Base-by-base conservation (phyloP, 2,888 invertebrate species). In the Pammene fasciana region DNA sequence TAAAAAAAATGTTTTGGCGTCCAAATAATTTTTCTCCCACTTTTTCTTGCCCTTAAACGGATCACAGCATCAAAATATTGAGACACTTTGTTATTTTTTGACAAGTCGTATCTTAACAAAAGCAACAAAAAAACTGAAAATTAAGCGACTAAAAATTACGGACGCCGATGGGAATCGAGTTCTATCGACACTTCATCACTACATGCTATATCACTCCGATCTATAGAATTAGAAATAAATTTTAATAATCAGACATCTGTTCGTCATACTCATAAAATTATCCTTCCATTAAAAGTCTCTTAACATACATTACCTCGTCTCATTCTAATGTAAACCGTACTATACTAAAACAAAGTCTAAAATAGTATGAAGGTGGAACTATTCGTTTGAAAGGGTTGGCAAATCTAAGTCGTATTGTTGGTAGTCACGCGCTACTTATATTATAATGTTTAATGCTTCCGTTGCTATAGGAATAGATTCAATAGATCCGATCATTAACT, bases 321-420 rank as follows among this genome's bases (percentile, higher is more conserved):
- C 70, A 73, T 61, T 36, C 68, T 11, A 80, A 74, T 75, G 57
- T 74, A 59, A 73, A 78, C 83, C 75, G 67, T 82, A 84, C 73
- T 3, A 0, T 5, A 7, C 16, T 0, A 0, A 0, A 0, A 34
- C 82, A 86, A 75, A 79, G 83, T 78, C 73, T 68, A 73, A 71
- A 75, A 57, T 80, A 52, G 71, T 11, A 43, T 41, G 72, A 71
- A 48, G 14, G 46, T 67, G 68, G 9, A 48, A 70, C 80, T 84
- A 87, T 89, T 90, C 90, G 90, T 89, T 90, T 90, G 85, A 92
- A 92, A 91, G 92, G 92, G 92, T 92, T 92, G 86, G 91, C 92
- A 92, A 92, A 92, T 92, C 92, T 90, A 84, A 85, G 75, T 85
- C 82, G 85, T 88, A 90, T 91, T 91, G 91, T 92, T 85, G 82